phyloP scores from a whole-genome alignment of 2,888 invertebrate genomes.

The Deilephila elpenor region DNA sequence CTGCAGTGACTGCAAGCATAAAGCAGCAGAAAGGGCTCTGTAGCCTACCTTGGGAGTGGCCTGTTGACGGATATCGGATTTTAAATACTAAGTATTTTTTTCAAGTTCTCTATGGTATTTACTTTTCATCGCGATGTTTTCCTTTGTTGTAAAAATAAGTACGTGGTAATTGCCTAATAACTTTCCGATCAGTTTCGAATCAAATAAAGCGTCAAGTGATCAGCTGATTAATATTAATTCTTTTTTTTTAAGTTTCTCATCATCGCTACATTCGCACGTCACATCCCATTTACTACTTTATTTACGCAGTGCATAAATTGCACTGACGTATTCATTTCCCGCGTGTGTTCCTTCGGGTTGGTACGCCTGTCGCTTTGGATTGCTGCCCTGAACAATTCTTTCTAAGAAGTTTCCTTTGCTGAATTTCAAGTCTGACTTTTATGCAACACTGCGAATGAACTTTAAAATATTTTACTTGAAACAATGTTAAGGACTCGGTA shows the following conservation, averaged over 20 bases:
- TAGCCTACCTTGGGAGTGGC: too few relatives aligned
- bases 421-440: slow-evolving; percentile 28
- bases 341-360: slow-evolving; percentile 52
- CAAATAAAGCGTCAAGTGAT: too few relatives aligned
- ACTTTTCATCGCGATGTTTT: too few relatives aligned
- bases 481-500: not conserved
- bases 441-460: slow-evolving; percentile 34
- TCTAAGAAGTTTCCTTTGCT: slow-evolving; percentile 39
- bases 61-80: too few relatives aligned
- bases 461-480: slow-evolving; percentile 27
- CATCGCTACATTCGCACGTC: not conserved
- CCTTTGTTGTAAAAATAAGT: too few relatives aligned
- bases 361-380: slow-evolving; percentile 58
- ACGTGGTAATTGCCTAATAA: too few relatives aligned
- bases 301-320: slow-evolving; percentile 30
- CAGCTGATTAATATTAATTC: not conserved
- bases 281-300: not conserved
- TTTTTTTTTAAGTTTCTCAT: not conserved
- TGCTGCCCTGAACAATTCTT: slow-evolving; percentile 47
- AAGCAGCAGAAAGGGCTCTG: too few relatives aligned
- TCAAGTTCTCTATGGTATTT: too few relatives aligned
- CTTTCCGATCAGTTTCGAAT: too few relatives aligned
- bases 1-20: too few relatives aligned
- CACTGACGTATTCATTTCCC: slow-evolving; percentile 68
- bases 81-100: too few relatives aligned